Percentiles rank a stretch among this genome's conserved stretches.
Evolutionary conservation across 2,797 vertebrate genomes (phyloP).

Genomic region (Lindbergichthys nudifrons): DNA sequence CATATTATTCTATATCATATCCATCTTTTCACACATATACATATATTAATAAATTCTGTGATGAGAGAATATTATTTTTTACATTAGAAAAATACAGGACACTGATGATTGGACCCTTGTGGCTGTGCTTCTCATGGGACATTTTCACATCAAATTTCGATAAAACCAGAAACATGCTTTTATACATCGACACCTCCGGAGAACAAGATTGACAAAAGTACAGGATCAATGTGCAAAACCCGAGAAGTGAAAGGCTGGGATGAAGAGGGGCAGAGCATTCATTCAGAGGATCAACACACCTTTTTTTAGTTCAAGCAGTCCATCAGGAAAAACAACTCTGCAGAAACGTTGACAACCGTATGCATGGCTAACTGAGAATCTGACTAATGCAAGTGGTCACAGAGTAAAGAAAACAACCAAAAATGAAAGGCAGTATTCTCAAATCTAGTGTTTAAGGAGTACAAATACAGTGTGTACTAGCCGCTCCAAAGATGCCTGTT

Average conservation of each 20-base stretch:
- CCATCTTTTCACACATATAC: slow-evolving; percentile 81
- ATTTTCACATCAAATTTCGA: slow-evolving; percentile 77
- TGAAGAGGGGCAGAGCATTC: slow-evolving; percentile 63
- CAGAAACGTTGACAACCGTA: slow-evolving; percentile 30
- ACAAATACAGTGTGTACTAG: slow-evolving; percentile 41
- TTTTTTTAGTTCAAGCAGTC: slow-evolving; percentile 47
- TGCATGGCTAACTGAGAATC: slow-evolving; percentile 43
- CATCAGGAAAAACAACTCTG: slow-evolving; percentile 40
- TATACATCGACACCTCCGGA: slow-evolving; percentile 77
- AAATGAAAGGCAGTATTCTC: slow-evolving; percentile 70
- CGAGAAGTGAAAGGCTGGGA: slow-evolving; percentile 50
- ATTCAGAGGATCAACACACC: slow-evolving; percentile 51
- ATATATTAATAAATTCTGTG: slow-evolving; percentile 81
- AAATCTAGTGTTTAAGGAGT: slow-evolving; percentile 46
- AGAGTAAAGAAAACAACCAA: slow-evolving; percentile 38
- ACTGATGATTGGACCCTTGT: slow-evolving; percentile 81
- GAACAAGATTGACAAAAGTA: slow-evolving; percentile 76
- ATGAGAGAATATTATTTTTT: slow-evolving; percentile 71
- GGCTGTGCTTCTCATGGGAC: slow-evolving; percentile 82
- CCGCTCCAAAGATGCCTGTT: slow-evolving; percentile 54
- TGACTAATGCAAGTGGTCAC: slow-evolving; percentile 40
- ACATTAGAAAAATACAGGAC: slow-evolving; percentile 88
- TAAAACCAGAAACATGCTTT: slow-evolving; percentile 85
- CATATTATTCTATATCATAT: slow-evolving; percentile 76
- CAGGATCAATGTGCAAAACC: slow-evolving; percentile 73